Evolutionary conservation across 2,797 vertebrate genomes (phyloP).

Genomic region (Catamblyrhynchus diadema): DNA sequence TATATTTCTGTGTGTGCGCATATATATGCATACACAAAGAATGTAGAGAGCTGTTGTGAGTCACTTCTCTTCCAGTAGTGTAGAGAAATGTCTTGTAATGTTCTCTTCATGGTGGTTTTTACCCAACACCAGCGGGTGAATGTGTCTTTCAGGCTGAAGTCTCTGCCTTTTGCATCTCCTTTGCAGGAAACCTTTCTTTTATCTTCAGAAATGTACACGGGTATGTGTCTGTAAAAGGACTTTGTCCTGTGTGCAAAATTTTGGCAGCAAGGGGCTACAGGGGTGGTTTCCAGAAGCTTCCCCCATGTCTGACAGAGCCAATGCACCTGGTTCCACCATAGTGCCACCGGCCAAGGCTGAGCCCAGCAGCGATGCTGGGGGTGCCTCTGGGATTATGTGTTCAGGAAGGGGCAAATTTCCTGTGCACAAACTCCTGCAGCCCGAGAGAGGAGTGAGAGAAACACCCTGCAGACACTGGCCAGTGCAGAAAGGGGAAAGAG

Average conservation of each 20-base stretch:
- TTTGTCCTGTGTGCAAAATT: not conserved
- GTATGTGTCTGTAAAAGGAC: too few relatives aligned
- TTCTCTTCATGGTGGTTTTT: not conserved
- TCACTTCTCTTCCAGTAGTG: not conserved
- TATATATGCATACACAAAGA: not conserved
- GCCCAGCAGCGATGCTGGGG: not conserved
- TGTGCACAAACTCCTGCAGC: not conserved
- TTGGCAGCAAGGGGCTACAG: not conserved
- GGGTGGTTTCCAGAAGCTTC: not conserved
- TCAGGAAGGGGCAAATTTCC: not conserved
- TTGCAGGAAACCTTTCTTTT: rapidly evolving
- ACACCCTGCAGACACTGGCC: not conserved
- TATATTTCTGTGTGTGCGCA: not conserved
- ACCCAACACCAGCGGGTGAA: not conserved
- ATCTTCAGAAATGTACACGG: not conserved
- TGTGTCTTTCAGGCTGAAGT: not conserved
- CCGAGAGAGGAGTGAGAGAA: not conserved
- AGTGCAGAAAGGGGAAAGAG: too few relatives aligned
- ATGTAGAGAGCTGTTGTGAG: not conserved
- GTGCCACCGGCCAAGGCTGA: not conserved
- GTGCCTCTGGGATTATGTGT: not conserved
- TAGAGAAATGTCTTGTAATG: not conserved
- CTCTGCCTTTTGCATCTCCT: not conserved
- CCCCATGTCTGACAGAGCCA: not conserved
- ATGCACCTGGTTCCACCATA: not conserved